A percentile compares a stretch with the other conserved stretches of the same genome.
Conservation (phyloP, 2,113 vertebrate genomes). For the Motacilla tschutschensis region DNA sequence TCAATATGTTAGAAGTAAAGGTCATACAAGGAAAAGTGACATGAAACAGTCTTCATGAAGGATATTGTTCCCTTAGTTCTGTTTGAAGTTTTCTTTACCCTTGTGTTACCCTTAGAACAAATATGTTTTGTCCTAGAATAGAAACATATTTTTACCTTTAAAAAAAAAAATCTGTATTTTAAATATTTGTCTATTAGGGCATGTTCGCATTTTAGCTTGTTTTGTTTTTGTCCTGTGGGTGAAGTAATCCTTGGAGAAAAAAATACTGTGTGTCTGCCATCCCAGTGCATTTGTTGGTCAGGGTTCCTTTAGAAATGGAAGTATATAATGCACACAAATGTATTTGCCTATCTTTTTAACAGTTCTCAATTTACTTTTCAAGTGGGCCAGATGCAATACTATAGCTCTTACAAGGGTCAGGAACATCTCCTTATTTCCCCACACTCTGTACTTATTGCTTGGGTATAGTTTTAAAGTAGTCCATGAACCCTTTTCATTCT, state of each 20-base stretch:
- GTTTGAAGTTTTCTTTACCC: constrained; percentile 79
- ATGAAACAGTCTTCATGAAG: constrained; percentile 79
- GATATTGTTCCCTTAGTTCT: constrained; percentile 77
- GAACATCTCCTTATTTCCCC: constrained; percentile 70
- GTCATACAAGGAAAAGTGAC: constrained; percentile 78
- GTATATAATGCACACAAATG: constrained; percentile 66
- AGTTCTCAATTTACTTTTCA: constrained; percentile 77
- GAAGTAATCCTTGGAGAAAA: constrained; percentile 54
- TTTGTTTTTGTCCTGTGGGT: constrained; percentile 65
- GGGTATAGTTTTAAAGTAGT: constrained; percentile 85
- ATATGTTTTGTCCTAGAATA: constrained; percentile 66
- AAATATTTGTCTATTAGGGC: constrained; percentile 76
- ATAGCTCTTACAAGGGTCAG: constrained; percentile 75
- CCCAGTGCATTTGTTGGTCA: constrained; percentile 48
- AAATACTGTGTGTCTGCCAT: constrained; percentile 22
- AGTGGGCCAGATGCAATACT: constrained; percentile 77
- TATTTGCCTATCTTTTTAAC: constrained; percentile 72
- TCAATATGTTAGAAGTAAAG: constrained; percentile 83
- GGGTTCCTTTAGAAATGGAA: constrained; percentile 55
- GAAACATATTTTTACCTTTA: constrained; percentile 59
- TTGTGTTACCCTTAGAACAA: constrained; percentile 65
- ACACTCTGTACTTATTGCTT: constrained; percentile 74
- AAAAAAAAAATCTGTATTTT: constrained; percentile 57
- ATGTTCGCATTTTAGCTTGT: constrained; percentile 50
- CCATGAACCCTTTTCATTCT: constrained; percentile 87